These are phyloP conservation scores for Drosophila neocordata DNA, from an alignment of 1,140 invertebrate species.

Conservation along the genomic window DNA sequence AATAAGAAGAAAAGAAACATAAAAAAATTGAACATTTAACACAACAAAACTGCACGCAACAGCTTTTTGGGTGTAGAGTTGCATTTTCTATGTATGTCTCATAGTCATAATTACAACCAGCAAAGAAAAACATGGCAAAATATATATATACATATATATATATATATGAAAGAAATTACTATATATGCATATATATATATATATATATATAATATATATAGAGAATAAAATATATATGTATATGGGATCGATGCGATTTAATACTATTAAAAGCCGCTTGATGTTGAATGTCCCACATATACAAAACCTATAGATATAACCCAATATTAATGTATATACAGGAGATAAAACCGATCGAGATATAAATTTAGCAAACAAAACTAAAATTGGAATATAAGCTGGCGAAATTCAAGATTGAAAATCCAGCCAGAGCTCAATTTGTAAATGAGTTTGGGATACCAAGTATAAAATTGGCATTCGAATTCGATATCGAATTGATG, in stretches of 20 bases:
- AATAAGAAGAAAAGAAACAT: conserved; percentile 23
- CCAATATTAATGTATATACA: conserved; percentile 27
- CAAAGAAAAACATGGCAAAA: conserved; percentile 10
- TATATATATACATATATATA: conserved; percentile 17
- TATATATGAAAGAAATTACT: conserved; percentile 15
- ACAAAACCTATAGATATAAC: conserved; percentile 11
- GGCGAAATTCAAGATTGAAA: background rate
- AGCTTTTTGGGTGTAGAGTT: conserved; percentile 20
- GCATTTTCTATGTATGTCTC: conserved; percentile 23
- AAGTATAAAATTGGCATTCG: background rate
- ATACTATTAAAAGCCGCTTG: background rate
- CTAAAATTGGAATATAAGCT: background rate
- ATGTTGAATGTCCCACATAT: background rate
- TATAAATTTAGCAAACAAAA: conserved; percentile 15
- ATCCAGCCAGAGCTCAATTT: no score
- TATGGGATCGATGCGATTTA: background rate
- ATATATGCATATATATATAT: conserved; percentile 11
- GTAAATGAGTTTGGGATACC: background rate
- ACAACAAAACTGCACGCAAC: conserved; percentile 6
- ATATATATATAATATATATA: background rate
- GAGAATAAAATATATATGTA: conserved; percentile 3
- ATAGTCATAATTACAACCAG: conserved; percentile 22
- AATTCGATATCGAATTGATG: background rate
- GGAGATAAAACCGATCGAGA: conserved; percentile 15
- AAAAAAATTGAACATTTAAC: conserved; percentile 26